These are phyloP conservation scores for Agrypnus murinus DNA, from an alignment of 2,888 invertebrate genomes.

Conservation along the genomic window DNA sequence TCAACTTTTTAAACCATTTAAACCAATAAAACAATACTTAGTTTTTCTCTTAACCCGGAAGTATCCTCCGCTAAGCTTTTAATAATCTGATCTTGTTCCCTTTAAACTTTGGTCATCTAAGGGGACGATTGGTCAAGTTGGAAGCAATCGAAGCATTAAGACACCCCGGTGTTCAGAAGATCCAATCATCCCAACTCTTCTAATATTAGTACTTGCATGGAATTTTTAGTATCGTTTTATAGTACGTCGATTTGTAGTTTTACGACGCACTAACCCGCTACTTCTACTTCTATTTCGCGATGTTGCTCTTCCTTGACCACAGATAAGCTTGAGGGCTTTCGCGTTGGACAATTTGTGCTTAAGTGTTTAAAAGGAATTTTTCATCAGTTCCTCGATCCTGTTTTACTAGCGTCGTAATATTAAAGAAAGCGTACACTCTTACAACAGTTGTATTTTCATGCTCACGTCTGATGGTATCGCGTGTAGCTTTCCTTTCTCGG, in stretches of 20 bases:
- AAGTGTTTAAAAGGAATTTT: slow-evolving; percentile 33
- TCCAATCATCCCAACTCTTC: slow-evolving; percentile 66
- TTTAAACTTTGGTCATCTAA: neutral
- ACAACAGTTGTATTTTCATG: neutral
- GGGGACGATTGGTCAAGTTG: slow-evolving; percentile 6
- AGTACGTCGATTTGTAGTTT: slow-evolving; percentile 63
- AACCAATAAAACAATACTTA: no score
- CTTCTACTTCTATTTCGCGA: slow-evolving; percentile 61
- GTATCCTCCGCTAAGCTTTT: no score
- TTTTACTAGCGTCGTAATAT: slow-evolving; percentile 22
- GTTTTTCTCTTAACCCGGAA: no score
- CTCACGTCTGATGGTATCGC: slow-evolving; percentile 2
- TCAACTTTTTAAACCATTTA: no score
- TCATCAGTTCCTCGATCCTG: slow-evolving; percentile 24
- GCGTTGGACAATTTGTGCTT: slow-evolving; percentile 33
- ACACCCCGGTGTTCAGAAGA: slow-evolving; percentile 61
- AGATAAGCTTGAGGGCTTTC: slow-evolving; percentile 57
- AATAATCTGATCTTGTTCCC: neutral
- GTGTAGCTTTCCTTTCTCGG: neutral
- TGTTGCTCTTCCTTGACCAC: slow-evolving; percentile 64
- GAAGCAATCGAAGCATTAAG: slow-evolving; percentile 55
- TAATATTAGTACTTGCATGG: slow-evolving; percentile 65
- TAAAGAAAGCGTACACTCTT: neutral
- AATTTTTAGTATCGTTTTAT: slow-evolving; percentile 65
- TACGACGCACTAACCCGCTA: slow-evolving; percentile 64